Conservation (phyloP, 2,113 vertebrate genomes). For the Illadopsis cleaveri region DNA sequence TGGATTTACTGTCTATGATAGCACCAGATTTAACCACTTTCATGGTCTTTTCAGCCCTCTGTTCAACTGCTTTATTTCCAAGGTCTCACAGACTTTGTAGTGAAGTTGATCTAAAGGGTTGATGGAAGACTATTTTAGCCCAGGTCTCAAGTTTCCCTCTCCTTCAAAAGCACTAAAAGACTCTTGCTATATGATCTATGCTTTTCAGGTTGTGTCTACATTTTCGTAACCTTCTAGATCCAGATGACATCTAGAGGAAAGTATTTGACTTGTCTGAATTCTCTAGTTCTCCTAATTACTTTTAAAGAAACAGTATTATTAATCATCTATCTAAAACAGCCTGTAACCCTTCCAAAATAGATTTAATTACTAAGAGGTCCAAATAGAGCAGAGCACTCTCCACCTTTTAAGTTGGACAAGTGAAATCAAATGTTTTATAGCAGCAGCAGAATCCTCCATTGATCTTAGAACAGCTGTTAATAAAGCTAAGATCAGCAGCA, state of each 20-base stretch:
- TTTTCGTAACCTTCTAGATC: constrained; percentile 3
- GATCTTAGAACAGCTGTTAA: constrained; percentile 45
- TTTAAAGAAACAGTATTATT: constrained; percentile 27
- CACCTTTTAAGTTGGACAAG: constrained; percentile 25
- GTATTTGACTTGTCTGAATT: neutral
- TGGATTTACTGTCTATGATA: neutral
- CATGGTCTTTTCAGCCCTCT: neutral
- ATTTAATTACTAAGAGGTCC: constrained; percentile 42
- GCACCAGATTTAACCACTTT: neutral
- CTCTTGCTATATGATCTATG: neutral
- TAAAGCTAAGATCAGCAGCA: neutral
- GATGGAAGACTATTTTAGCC: neutral
- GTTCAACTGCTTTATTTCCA: neutral
- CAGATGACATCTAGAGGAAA: neutral
- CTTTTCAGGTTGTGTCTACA: neutral
- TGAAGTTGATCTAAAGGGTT: neutral
- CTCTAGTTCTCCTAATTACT: constrained; percentile 26
- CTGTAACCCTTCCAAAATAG: constrained; percentile 1
- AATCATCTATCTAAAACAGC: constrained; percentile 4
- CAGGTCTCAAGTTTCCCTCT: neutral
- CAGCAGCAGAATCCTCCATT: constrained; percentile 7
- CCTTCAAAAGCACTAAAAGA: neutral
- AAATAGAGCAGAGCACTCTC: constrained; percentile 1
- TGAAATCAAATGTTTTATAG: constrained; percentile 35
- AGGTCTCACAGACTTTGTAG: neutral